A percentile compares a stretch with the other conserved stretches of the same genome.
Conservation (phyloP, 2,888 invertebrate genomes). For the Leucophenga maculata region DNA sequence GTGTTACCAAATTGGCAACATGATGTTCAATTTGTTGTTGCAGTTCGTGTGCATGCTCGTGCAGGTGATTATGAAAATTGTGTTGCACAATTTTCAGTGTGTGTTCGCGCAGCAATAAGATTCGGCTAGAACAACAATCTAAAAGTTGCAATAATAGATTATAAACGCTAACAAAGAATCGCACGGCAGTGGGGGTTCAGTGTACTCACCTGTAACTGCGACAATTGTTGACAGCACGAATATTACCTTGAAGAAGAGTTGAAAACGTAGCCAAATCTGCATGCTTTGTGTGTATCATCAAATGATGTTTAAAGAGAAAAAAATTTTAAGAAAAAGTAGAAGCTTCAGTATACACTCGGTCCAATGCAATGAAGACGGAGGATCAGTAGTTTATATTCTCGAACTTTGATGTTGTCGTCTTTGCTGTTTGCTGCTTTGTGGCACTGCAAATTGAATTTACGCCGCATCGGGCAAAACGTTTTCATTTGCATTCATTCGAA, state of each 20-base stretch:
- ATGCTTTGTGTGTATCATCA: not conserved
- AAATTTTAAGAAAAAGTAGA: not conserved
- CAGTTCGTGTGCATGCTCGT: constrained; percentile 45
- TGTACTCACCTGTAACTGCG: constrained; percentile 64
- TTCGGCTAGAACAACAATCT: constrained; percentile 72
- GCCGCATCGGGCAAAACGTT: constrained; percentile 53
- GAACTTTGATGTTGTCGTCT: not conserved
- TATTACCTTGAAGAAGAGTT: constrained; percentile 63
- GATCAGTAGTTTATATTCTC: not conserved
- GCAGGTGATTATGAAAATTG: constrained; percentile 43
- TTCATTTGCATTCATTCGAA: constrained; percentile 53
- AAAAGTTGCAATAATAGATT: not conserved
- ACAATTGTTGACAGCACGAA: constrained; percentile 72
- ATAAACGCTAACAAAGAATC: too few relatives aligned
- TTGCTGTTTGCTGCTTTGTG: too few relatives aligned
- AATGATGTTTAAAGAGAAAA: not conserved
- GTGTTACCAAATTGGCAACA: constrained; percentile 52
- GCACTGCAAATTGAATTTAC: not conserved
- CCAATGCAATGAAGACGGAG: not conserved
- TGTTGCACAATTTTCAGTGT: constrained; percentile 59
- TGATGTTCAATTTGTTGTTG: constrained; percentile 52
- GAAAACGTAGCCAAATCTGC: constrained; percentile 49
- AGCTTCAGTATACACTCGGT: constrained; percentile 8
- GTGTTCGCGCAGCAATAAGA: constrained; percentile 68
- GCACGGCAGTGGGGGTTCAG: not conserved